These are phyloP conservation scores for Cottoperca gobio DNA, from an alignment of 2,797 vertebrate species.

Conservation along the genomic window DNA sequence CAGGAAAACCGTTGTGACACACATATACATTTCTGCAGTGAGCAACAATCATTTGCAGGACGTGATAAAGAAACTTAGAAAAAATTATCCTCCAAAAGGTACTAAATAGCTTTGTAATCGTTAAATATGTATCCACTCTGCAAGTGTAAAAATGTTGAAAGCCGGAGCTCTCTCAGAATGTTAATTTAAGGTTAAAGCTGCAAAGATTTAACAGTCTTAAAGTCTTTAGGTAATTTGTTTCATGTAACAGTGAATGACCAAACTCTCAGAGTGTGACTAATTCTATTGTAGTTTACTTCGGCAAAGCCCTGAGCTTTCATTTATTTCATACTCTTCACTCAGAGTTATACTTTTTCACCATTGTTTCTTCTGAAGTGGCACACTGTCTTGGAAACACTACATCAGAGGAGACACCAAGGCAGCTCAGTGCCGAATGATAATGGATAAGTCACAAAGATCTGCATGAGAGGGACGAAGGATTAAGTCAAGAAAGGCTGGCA, in stretches of 20 bases:
- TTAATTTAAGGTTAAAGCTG: slow-evolving; percentile 80
- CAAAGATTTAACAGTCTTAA: slow-evolving; percentile 86
- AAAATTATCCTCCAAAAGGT: slow-evolving; percentile 37
- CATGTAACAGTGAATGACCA: slow-evolving; percentile 66
- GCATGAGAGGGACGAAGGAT: slow-evolving; percentile 32
- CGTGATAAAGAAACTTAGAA: slow-evolving; percentile 39
- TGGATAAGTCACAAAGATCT: slow-evolving; percentile 56
- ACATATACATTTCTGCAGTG: slow-evolving; percentile 44
- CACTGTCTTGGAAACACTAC: slow-evolving; percentile 51
- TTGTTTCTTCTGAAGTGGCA: slow-evolving; percentile 49
- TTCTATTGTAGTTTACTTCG: slow-evolving; percentile 56
- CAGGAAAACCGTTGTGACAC: slow-evolving; percentile 23
- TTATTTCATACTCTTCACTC: slow-evolving; percentile 45
- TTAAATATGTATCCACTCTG: slow-evolving; percentile 53
- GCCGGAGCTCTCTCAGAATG: slow-evolving; percentile 57
- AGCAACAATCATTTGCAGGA: slow-evolving; percentile 48
- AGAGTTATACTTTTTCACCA: slow-evolving; percentile 38
- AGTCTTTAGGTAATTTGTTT: slow-evolving; percentile 82
- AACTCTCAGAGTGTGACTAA: slow-evolving; percentile 74
- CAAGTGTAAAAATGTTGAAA: slow-evolving; percentile 62
- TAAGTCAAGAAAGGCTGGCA: slow-evolving; percentile 39
- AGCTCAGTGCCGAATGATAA: slow-evolving; percentile 39
- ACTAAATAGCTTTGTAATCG: slow-evolving; percentile 49
- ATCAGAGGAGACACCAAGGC: slow-evolving; percentile 36
- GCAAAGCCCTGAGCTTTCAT: slow-evolving; percentile 54